A percentile compares a stretch with the other conserved stretches of the same genome.
phyloP scores from a whole-genome alignment of 2,888 invertebrate species.

The Fragum whitleyi region DNA sequence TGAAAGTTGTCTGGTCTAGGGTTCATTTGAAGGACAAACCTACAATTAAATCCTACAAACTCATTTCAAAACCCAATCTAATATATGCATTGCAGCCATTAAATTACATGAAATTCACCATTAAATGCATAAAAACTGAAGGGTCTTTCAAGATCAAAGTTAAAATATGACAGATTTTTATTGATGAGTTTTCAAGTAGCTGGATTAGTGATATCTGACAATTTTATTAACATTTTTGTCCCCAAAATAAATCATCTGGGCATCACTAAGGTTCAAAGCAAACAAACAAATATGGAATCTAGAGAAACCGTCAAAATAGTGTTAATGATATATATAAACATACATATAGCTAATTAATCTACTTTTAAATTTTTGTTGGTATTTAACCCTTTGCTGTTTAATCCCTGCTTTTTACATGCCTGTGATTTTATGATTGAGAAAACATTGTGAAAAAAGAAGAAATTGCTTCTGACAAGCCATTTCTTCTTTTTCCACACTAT shows the following conservation, averaged over 20 bases:
- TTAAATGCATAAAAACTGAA: not conserved
- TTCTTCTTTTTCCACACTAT: no score
- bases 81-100: not conserved
- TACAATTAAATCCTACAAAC: no score
- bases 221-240: not conserved
- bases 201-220: conserved; percentile 19
- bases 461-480: no score
- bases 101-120: not conserved
- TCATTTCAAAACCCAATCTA: no score
- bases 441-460: no score
- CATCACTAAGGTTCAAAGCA: not conserved
- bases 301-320: not conserved
- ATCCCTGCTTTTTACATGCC: no score
- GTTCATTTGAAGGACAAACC: no score
- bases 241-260: not conserved
- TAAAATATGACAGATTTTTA: conserved; percentile 7
- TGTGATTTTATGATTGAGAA: no score
- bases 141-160: not conserved
- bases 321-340: not conserved
- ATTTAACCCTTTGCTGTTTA: no score
- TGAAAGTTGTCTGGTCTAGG: no score
- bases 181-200: conserved; percentile 3
- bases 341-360: not conserved
- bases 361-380: not conserved
- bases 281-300: conserved; percentile 1